These are phyloP conservation scores for Gymnoscopelus braueri DNA, from an alignment of 2,797 vertebrate genomes.

Conservation along the genomic window DNA sequence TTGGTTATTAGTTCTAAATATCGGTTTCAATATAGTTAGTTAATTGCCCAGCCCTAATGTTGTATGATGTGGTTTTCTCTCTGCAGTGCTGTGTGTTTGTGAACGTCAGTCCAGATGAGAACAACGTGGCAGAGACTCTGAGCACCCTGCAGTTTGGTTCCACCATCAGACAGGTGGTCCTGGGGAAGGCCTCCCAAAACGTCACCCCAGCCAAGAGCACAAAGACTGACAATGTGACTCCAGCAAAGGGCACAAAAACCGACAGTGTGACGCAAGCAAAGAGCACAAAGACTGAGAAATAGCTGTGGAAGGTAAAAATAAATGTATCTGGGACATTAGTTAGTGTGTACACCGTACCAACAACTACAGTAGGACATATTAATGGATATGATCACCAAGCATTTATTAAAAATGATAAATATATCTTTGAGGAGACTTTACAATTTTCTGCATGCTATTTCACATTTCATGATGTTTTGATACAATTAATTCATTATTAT, in stretches of 20 bases:
- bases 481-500: background rate
- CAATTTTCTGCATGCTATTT: background rate
- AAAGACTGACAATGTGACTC: background rate
- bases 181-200: constrained; percentile 66
- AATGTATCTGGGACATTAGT: background rate
- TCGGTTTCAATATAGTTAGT: no score
- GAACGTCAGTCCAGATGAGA: constrained; percentile 65
- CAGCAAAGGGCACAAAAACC: constrained; percentile 26
- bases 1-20: no score
- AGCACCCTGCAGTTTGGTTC: constrained; percentile 77
- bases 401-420: background rate
- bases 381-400: background rate
- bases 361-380: no score
- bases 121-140: constrained; percentile 63
- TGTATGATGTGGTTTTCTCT: background rate
- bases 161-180: constrained; percentile 68
- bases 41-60: background rate
- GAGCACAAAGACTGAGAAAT: constrained; percentile 29
- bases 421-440: no score
- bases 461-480: constrained; percentile 1
- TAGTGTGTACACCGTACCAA: no score
- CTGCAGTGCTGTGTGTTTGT: constrained; percentile 74
- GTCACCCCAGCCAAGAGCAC: constrained; percentile 39
- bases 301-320: background rate
- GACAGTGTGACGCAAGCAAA: constrained; percentile 19